A percentile compares a stretch with the other conserved stretches of the same genome.
Evolutionary conservation across 1,140 invertebrate genomes (phyloP).

Genomic region (Spodoptera litura): DNA sequence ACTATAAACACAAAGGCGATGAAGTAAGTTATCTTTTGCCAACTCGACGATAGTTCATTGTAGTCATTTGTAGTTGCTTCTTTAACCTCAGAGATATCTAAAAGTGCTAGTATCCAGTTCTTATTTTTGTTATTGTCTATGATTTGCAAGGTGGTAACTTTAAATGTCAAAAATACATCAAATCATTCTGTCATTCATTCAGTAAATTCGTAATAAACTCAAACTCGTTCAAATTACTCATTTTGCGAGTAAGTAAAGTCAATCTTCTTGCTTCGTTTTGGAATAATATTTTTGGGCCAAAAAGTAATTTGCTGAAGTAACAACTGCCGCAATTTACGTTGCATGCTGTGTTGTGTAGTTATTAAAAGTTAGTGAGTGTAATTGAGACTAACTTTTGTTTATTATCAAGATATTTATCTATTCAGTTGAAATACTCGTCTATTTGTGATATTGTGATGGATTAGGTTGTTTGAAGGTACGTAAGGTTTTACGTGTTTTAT

Average conservation of each 20-base stretch:
- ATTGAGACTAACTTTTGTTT: neutral
- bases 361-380: neutral
- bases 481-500: slow-evolving; percentile 30
- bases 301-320: neutral
- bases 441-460: slow-evolving; percentile 24
- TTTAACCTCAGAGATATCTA: too few species aligned
- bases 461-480: slow-evolving; percentile 29
- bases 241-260: neutral
- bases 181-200: neutral
- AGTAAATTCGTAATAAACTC: neutral
- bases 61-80: too few species aligned
- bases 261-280: neutral
- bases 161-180: neutral
- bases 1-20: too few species aligned
- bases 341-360: neutral
- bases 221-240: neutral
- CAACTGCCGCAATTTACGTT: neutral
- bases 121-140: neutral
- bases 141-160: neutral
- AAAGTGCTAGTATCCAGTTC: too few species aligned
- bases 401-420: neutral
- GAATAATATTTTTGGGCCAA: neutral
- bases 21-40: too few species aligned
- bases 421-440: neutral
- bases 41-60: too few species aligned